Evolutionary conservation across 2,113 vertebrate species (phyloP).

Genomic region (Pipra filicauda): DNA sequence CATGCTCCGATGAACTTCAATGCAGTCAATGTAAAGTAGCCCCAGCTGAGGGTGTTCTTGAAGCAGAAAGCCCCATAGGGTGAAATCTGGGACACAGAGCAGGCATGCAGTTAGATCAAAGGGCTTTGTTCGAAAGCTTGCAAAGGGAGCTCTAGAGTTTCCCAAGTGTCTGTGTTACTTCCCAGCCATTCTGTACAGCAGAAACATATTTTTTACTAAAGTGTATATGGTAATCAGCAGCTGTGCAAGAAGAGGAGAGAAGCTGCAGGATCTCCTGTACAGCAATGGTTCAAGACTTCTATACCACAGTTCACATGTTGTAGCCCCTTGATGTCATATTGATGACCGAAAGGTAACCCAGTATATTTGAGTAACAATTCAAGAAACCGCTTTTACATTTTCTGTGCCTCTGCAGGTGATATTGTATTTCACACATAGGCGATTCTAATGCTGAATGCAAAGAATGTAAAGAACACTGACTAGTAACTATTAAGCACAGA

Average conservation of each 20-base stretch:
- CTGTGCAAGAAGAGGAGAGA: neutral
- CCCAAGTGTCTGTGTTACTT: neutral
- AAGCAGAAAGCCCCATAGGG: neutral
- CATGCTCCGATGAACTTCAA: conserved; percentile 13
- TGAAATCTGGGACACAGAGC: neutral
- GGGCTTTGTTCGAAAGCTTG: conserved; percentile 14
- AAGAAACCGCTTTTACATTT: neutral
- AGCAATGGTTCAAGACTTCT: neutral
- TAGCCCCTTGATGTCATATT: neutral
- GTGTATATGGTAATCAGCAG: neutral
- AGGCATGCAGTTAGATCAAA: conserved; percentile 4
- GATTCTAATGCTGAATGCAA: conserved; percentile 34
- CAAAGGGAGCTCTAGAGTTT: neutral
- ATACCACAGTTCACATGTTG: conserved; percentile 7
- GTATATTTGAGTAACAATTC: neutral
- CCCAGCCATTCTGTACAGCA: conserved; percentile 39
- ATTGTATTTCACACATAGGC: neutral
- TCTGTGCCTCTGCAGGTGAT: conserved; percentile 20
- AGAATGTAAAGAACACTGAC: conserved; percentile 63
- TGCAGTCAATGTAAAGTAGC: neutral
- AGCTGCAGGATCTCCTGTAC: neutral
- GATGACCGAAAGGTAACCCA: conserved; percentile 8
- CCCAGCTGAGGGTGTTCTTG: conserved; percentile 18
- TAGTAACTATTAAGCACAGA: conserved; percentile 57
- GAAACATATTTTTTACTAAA: neutral